These are phyloP conservation scores for Poeciliopsis prolifica DNA, from an alignment of 2,113 vertebrate species.

Conservation along the genomic window DNA sequence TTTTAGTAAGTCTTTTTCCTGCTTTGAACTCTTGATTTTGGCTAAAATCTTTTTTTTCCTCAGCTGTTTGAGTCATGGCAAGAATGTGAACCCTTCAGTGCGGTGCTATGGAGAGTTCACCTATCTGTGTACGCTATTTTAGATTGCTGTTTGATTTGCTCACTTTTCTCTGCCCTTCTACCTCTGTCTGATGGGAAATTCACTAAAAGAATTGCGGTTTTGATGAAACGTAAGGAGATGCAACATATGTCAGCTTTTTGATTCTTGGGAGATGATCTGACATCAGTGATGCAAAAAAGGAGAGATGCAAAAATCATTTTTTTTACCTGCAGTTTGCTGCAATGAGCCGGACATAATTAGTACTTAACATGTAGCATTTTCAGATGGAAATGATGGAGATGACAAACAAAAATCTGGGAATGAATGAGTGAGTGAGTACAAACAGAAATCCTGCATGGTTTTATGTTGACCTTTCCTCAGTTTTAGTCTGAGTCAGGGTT, in stretches of 20 bases:
- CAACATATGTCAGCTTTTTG: constrained; percentile 18
- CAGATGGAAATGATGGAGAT: background rate
- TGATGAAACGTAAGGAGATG: constrained; percentile 8
- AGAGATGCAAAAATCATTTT: constrained; percentile 9
- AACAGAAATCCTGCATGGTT: constrained; percentile 11
- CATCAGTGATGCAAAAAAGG: constrained; percentile 32
- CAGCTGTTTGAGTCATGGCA: constrained; percentile 34
- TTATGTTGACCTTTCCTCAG: background rate
- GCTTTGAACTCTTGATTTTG: constrained; percentile 45
- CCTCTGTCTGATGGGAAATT: background rate
- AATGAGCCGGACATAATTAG: background rate
- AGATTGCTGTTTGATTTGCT: constrained; percentile 46
- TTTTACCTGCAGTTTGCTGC: constrained; percentile 5
- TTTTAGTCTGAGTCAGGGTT: constrained; percentile 1
- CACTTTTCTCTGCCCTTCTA: constrained; percentile 2
- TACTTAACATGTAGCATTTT: background rate
- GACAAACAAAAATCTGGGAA: background rate
- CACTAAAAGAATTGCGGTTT: constrained; percentile 13
- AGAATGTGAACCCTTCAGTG: constrained; percentile 41
- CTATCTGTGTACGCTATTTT: constrained; percentile 40
- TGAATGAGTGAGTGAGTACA: background rate
- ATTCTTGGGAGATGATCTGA: background rate
- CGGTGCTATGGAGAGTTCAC: constrained; percentile 17
- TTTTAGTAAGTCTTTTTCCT: background rate
- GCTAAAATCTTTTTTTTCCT: constrained; percentile 29